Evolutionary conservation across 2,113 vertebrate genomes (phyloP).

Genomic region (Girardinichthys multiradiatus): DNA sequence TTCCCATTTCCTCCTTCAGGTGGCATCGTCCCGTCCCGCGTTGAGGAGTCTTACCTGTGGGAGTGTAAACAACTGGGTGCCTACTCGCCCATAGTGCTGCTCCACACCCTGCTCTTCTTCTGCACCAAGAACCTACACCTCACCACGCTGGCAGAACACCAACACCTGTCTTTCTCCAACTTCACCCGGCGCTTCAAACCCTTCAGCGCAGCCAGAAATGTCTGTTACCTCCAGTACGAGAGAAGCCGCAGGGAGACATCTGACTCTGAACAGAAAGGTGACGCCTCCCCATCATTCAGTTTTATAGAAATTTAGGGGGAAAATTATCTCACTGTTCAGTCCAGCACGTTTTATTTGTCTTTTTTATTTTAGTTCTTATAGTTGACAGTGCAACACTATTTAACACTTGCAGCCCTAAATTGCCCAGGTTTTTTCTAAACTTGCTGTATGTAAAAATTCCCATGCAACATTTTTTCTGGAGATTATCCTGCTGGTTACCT

Average conservation of each 20-base stretch:
- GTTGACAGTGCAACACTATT: too few species aligned
- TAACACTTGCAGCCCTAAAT: too few species aligned
- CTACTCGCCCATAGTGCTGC: slow-evolving; percentile 93
- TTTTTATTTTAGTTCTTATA: too few species aligned
- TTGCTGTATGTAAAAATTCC: too few species aligned
- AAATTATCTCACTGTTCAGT: too few species aligned
- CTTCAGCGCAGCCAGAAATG: slow-evolving; percentile 86
- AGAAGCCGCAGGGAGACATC: slow-evolving; percentile 68
- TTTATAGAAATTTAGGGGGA: too few species aligned
- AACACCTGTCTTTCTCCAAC: slow-evolving; percentile 89
- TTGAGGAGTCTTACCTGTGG: slow-evolving; percentile 92
- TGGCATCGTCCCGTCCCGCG: slow-evolving; percentile 56
- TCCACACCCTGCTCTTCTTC: slow-evolving; percentile 98
- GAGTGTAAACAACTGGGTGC: slow-evolving; percentile 97
- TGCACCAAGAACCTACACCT: slow-evolving; percentile 93
- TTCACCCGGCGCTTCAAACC: slow-evolving; percentile 87
- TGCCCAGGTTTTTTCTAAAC: too few species aligned
- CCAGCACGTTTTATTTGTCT: too few species aligned
- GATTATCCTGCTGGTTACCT: too few species aligned
- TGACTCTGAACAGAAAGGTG: slow-evolving; percentile 46
- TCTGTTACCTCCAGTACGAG: slow-evolving; percentile 87
- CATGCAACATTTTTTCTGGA: too few species aligned
- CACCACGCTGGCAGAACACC: slow-evolving; percentile 89
- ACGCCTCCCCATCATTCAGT: slow-evolving; percentile 2
- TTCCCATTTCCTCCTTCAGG: slow-evolving; percentile 24